Evolutionary conservation across 1,140 invertebrate genomes (phyloP).

Genomic region (Gryon sp.): DNA sequence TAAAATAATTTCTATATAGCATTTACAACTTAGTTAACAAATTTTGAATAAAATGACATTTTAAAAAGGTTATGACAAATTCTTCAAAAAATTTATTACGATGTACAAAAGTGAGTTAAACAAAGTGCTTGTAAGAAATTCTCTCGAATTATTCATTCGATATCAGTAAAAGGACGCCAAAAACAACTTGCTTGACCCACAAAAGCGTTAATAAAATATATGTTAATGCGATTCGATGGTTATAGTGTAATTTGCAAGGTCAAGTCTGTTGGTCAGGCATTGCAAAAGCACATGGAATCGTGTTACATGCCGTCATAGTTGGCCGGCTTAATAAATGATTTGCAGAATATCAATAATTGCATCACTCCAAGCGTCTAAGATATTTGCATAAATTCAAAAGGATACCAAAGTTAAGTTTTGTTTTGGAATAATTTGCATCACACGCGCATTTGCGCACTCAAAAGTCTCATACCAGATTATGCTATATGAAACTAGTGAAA

Average conservation of each 20-base stretch:
- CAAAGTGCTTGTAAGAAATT: too few relatives aligned
- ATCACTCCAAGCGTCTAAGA: not conserved
- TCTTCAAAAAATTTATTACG: too few relatives aligned
- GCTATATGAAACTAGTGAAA: constrained; percentile 71
- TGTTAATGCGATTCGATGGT: constrained; percentile 25
- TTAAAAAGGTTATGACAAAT: too few relatives aligned
- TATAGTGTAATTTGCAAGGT: constrained; percentile 25
- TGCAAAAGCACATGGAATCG: not conserved
- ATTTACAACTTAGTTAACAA: too few relatives aligned
- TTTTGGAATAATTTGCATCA: constrained; percentile 6
- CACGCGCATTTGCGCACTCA: not conserved
- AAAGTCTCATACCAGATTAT: constrained; percentile 23
- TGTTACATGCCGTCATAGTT: not conserved
- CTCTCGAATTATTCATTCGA: too few relatives aligned
- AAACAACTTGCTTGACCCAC: constrained; percentile 7
- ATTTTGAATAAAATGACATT: too few relatives aligned
- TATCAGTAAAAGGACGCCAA: not conserved
- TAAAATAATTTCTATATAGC: too few relatives aligned
- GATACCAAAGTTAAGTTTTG: constrained; percentile 24
- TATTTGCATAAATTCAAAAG: constrained; percentile 1
- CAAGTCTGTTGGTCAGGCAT: constrained; percentile 15
- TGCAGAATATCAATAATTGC: constrained; percentile 12
- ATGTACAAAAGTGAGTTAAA: too few relatives aligned
- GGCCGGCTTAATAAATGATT: not conserved
- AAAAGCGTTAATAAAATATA: not conserved